Percentiles rank a stretch among this genome's conserved stretches.
phyloP scores from a whole-genome alignment of 2,888 invertebrate species.

The Dendrolimus pini region DNA sequence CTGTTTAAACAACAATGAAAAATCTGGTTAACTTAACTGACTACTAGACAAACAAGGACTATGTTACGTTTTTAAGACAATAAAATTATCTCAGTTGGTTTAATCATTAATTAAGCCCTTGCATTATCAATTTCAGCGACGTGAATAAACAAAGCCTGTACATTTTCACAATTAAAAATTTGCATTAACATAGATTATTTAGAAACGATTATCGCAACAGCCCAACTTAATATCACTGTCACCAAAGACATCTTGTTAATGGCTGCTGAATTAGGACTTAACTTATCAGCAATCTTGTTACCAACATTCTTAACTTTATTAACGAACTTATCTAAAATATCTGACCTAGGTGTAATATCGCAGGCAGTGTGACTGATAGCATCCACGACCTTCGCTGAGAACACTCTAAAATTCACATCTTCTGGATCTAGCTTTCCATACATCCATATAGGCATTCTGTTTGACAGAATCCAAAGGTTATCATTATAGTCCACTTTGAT shows the following conservation, averaged over 20 bases:
- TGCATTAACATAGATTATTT: slow-evolving; percentile 10
- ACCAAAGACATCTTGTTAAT: slow-evolving; percentile 26
- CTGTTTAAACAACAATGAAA: too few relatives aligned
- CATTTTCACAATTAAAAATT: slow-evolving; percentile 2
- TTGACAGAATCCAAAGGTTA: slow-evolving; percentile 84
- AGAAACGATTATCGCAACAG: slow-evolving; percentile 20
- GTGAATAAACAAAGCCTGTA: background rate
- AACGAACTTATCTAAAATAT: slow-evolving; percentile 71
- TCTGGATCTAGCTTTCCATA: slow-evolving; percentile 78
- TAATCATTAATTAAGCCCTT: too few relatives aligned
- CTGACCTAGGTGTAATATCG: slow-evolving; percentile 76
- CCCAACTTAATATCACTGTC: slow-evolving; percentile 30
- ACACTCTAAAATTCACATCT: slow-evolving; percentile 83
- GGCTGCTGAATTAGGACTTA: slow-evolving; percentile 34
- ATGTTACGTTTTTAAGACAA: too few relatives aligned
- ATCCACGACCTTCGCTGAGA: slow-evolving; percentile 81
- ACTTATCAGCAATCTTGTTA: slow-evolving; percentile 38
- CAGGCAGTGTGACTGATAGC: slow-evolving; percentile 85
- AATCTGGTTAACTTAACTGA: too few relatives aligned
- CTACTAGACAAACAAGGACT: too few relatives aligned
- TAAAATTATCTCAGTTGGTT: too few relatives aligned
- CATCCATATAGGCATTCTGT: slow-evolving; percentile 83
- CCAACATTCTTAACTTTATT: slow-evolving; percentile 68
- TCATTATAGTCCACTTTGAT: slow-evolving; percentile 84
- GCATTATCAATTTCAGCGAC: background rate